Evolutionary conservation across 2,888 invertebrate genomes (phyloP), one percentile per base, ranked within the genome.

Genomic region (Glaucopsyche alexis): DNA sequence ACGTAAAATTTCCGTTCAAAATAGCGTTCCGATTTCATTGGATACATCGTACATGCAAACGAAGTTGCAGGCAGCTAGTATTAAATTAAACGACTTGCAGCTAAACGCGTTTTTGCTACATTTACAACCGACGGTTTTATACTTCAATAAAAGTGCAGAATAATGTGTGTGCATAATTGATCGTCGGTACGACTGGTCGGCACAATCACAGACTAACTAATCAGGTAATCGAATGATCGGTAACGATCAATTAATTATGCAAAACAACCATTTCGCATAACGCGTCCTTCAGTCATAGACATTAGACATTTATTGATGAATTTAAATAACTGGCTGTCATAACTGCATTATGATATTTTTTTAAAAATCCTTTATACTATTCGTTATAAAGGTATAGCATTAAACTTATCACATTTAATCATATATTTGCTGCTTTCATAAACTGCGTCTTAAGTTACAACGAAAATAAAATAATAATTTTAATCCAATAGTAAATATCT

Each of bases 111-210:
- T 66, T 19, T 29, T 29, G 60, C 60, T 29, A 42, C 40, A 42
- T 66, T 66, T 66, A 66, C 42, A 42, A 16, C 65, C n/a, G 38
- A 66, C n/a, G 19, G 55, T 55, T 66, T 66, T 42, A 66, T 42
- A 42, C 9, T 16, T n/a, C 66, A 42, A 45, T 45, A 45, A 67
- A 67, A 45, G 19, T 16, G 19, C 67, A 67, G 45, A 67, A 45
- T 19, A n/a, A 45, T 67, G 67, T 67, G 45, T 45, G 67, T 67
- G 19, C 67, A 42, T 67, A 67, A 67, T 67, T 67, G 67, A 67
- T 11, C 66, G n/a, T 40, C 67, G 67, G 45, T 45, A 38, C 60
- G 60, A 60, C 13, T 60, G 60, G 60, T 60, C 38, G 60, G 60
- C 60, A 29, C 60, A 42, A 19, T 67, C 40, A 45, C 67, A 67